Evolutionary conservation across 2,888 invertebrate species (phyloP).

Genomic region (Camptogramma bilineatum): DNA sequence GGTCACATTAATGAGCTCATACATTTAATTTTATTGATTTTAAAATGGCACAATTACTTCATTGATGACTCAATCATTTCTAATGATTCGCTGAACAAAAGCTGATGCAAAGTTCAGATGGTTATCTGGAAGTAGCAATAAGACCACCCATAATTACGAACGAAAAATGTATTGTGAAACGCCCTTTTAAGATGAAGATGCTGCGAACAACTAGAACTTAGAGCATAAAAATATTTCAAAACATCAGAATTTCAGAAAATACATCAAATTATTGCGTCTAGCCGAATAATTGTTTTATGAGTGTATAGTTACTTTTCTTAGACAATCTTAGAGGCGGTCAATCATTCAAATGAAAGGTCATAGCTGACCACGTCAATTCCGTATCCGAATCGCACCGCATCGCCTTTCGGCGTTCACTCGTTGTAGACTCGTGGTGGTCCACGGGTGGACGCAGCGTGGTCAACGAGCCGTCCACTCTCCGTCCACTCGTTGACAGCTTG

Average conservation of each 20-base stretch:
- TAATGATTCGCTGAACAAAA: constrained; percentile 24
- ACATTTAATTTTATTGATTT: not conserved
- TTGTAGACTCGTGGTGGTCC: no score
- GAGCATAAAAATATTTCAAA: constrained; percentile 42
- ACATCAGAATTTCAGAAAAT: constrained; percentile 11
- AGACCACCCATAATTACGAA: constrained; percentile 29
- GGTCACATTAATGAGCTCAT: not conserved
- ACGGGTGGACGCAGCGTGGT: no score
- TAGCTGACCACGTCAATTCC: not conserved
- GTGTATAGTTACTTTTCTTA: not conserved
- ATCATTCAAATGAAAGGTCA: no score
- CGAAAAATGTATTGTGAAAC: constrained; percentile 34
- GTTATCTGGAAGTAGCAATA: constrained; percentile 22
- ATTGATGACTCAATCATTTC: constrained; percentile 25
- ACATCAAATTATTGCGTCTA: constrained; percentile 19
- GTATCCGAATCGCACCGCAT: no score
- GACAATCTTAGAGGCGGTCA: no score
- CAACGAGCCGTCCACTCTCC: no score
- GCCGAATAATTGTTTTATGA: constrained; percentile 2
- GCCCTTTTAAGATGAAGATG: constrained; percentile 36
- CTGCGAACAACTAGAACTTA: constrained; percentile 36
- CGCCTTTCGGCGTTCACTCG: no score
- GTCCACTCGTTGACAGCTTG: no score
- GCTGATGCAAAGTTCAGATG: constrained; percentile 20
- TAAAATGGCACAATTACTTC: constrained; percentile 12